Conservation (phyloP, 2,113 vertebrate genomes). For the Rhabdornis inornatus region DNA sequence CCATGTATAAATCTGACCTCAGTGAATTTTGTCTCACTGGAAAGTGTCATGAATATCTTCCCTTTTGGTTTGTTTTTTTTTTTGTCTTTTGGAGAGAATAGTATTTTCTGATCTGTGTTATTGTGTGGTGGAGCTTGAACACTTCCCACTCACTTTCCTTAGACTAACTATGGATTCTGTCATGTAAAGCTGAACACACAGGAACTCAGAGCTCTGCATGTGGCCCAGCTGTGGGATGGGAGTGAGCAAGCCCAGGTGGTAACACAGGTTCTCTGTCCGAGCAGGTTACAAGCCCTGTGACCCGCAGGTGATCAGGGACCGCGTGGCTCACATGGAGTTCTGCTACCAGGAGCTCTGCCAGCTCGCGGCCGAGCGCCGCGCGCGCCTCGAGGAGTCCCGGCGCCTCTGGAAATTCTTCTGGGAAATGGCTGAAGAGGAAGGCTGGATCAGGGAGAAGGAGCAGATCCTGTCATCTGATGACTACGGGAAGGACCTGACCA, state of each 20-base stretch:
- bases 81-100: neutral
- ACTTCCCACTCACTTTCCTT: neutral
- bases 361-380: constrained; percentile 86
- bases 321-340: constrained; percentile 93
- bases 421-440: constrained; percentile 97
- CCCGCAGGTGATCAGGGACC: constrained; percentile 90
- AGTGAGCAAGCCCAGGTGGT: neutral
- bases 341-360: constrained; percentile 94
- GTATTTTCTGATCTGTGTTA: neutral
- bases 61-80: fast-evolving
- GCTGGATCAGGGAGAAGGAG: constrained; percentile 96
- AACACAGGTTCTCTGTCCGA: neutral
- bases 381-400: constrained; percentile 89
- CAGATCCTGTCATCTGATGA: constrained; percentile 91
- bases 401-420: constrained; percentile 98
- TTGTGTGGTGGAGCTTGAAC: neutral
- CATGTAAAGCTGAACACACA: neutral
- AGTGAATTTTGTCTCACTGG: neutral
- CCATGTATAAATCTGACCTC: neutral
- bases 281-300: constrained; percentile 95
- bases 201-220: neutral
- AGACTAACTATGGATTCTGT: neutral
- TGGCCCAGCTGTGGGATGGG: neutral
- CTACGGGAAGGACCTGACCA: constrained; percentile 89
- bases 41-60: neutral